Conservation (phyloP, 2,113 vertebrate species). For the Oenanthe oenanthe region DNA sequence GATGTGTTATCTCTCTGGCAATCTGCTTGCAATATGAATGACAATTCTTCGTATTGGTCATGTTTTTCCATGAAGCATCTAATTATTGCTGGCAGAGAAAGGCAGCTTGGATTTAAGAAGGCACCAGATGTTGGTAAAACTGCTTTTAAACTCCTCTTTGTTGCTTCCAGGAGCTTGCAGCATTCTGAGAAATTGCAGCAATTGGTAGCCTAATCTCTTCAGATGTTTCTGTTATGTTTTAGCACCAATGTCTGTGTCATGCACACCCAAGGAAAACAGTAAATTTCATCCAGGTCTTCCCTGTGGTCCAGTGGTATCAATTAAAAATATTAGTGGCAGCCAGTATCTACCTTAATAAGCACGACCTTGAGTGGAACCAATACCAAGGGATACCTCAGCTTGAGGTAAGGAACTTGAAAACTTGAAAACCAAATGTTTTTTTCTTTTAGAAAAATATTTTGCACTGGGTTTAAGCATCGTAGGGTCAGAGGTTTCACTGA, state of each 20-base stretch:
- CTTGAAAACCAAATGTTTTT: not conserved
- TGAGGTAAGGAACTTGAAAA: not conserved
- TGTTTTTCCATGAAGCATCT: constrained; percentile 45
- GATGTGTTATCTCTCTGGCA: constrained; percentile 38
- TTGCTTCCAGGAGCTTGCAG: not conserved
- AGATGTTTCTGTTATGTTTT: not conserved
- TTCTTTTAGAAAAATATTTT: not conserved
- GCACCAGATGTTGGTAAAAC: constrained; percentile 57
- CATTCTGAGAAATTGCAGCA: not conserved
- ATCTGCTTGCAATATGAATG: constrained; percentile 64
- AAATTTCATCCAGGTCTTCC: not conserved
- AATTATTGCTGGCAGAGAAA: constrained; percentile 53
- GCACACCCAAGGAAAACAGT: not conserved
- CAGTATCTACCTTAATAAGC: not conserved
- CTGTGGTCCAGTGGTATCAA: not conserved
- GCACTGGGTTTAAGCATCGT: not conserved
- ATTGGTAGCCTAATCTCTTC: constrained; percentile 6
- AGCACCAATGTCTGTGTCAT: not conserved
- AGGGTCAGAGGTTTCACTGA: not conserved
- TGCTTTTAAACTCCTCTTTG: constrained; percentile 38
- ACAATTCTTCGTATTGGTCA: constrained; percentile 28
- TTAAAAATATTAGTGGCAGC: not conserved
- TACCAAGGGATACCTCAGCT: not conserved
- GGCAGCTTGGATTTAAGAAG: constrained; percentile 50
- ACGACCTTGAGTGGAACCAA: not conserved